Base-by-base conservation (phyloP, 2,113 vertebrate genomes). In the Herpetotheres cachinnans region DNA sequence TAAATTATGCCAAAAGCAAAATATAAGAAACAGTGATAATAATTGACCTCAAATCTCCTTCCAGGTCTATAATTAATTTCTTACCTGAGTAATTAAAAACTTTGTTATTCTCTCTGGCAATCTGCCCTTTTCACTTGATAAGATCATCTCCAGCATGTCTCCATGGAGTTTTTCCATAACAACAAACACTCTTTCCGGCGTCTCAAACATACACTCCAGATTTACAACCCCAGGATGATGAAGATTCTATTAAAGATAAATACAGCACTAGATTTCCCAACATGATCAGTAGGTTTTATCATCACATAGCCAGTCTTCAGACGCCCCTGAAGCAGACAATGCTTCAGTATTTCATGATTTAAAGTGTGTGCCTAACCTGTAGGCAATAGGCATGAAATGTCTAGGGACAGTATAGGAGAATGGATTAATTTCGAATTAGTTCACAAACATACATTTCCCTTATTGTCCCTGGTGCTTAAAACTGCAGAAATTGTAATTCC, bases 151-250 rank as follows among this genome's bases (percentile, higher is more conserved):
- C 98, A 99, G 97, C 99, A 99, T 99, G 98, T 99, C 99, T 95
- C 99, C 99, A 95, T 99, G 99, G 96, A 99, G 99, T 97, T 99
- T 99, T 98, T 99, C 99, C 99, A 99, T 99, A 97, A 99, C 99
- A 90, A 99, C 99, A 91, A 99, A 99, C 89, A 99, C 99, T 93
- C 99, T 98, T 98, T 99, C 99, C 2, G 98, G 99, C 0, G 99
- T 99, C 98, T 99, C 99, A 82, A 99, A 99, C 99, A 99, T 99
- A 97, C 99, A 99, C 97, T 99, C 99, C 96, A 99, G 98, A 98
- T 99, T 99, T 78, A 99, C 99, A 76, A 99, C 99, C 7, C 99
- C 99, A 18, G 98, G 99, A 97, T 99, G 99, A 97, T 99, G 99
- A 96, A 99, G 98, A 92, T 99, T 99, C 99, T 99, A 71, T 97